phyloP scores from a whole-genome alignment of 2,888 invertebrate genomes.

The Caenorhabditis sulstoni region DNA sequence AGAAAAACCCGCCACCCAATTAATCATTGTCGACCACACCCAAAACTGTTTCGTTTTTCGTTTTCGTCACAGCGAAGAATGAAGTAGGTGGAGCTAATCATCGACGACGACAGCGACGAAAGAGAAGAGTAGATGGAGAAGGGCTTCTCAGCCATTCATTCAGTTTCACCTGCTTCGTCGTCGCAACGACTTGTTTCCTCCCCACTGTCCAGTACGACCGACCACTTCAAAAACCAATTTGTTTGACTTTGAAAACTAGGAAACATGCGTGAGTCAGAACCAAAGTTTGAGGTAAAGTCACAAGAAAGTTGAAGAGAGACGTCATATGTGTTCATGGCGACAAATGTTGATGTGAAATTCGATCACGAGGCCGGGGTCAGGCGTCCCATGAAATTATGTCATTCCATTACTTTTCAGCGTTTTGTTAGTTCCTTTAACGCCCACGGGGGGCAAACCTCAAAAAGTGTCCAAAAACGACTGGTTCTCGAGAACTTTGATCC shows the following conservation, averaged over 20 bases:
- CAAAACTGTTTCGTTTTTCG: conserved; percentile 40
- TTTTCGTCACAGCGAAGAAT: conserved; percentile 11
- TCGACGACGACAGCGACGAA: not conserved
- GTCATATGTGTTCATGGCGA: conserved; percentile 32
- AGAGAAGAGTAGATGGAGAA: too few relatives aligned
- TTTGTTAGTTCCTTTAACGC: conserved; percentile 20
- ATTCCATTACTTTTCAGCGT: too few relatives aligned
- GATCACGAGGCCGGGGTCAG: conserved; percentile 39
- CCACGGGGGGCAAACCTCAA: too few relatives aligned
- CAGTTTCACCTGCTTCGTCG: conserved; percentile 2
- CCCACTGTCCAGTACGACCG: not conserved
- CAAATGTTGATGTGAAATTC: conserved; percentile 55
- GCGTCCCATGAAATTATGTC: conserved; percentile 31
- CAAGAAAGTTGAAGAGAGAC: not conserved
- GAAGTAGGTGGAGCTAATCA: conserved; percentile 48
- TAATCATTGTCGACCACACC: conserved; percentile 55
- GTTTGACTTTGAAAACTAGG: too few relatives aligned
- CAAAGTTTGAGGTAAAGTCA: not conserved
- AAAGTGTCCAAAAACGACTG: too few relatives aligned
- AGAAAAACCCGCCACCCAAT: conserved; percentile 36
- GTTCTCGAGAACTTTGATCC: too few relatives aligned
- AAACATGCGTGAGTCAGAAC: too few relatives aligned
- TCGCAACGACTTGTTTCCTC: not conserved
- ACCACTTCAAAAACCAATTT: too few relatives aligned
- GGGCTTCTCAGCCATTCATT: not conserved